Percentiles rank a stretch among this genome's conserved stretches.
phyloP scores from a whole-genome alignment of 2,797 vertebrate genomes.

The Champsocephalus gunnari region DNA sequence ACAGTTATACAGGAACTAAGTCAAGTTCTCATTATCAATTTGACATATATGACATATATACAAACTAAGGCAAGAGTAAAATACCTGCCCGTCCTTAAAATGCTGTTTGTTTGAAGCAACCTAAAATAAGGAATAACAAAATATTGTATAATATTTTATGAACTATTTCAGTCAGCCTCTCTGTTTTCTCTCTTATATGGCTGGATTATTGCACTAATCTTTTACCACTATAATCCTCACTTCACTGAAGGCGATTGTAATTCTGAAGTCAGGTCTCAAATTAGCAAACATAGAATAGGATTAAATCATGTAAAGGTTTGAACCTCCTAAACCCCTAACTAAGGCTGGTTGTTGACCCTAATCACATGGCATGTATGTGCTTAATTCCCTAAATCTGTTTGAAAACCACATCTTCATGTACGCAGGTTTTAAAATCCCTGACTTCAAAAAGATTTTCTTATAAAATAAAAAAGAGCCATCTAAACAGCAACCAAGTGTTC shows the following conservation, averaged over 20 bases:
- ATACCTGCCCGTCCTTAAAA: not conserved
- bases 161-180: not conserved
- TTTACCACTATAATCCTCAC: slow-evolving; percentile 28
- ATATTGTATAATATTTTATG: not conserved
- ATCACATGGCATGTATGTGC: slow-evolving; percentile 35
- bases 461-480: not conserved
- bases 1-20: slow-evolving; percentile 4
- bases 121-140: not conserved
- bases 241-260: slow-evolving; percentile 33
- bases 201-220: slow-evolving; percentile 3
- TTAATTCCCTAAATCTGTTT: not conserved
- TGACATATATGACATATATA: not conserved
- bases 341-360: slow-evolving; percentile 38
- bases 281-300: slow-evolving; percentile 65
- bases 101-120: not conserved
- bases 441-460: too few species aligned
- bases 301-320: slow-evolving; percentile 67
- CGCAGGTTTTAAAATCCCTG: not conserved
- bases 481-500: not conserved
- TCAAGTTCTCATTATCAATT: not conserved
- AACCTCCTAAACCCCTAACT: slow-evolving; percentile 58
- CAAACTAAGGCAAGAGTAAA: not conserved
- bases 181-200: not conserved
- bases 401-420: not conserved
- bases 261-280: slow-evolving; percentile 43